Base-by-base conservation (phyloP, 2,113 vertebrate genomes). In the Osmerus eperlanus region DNA sequence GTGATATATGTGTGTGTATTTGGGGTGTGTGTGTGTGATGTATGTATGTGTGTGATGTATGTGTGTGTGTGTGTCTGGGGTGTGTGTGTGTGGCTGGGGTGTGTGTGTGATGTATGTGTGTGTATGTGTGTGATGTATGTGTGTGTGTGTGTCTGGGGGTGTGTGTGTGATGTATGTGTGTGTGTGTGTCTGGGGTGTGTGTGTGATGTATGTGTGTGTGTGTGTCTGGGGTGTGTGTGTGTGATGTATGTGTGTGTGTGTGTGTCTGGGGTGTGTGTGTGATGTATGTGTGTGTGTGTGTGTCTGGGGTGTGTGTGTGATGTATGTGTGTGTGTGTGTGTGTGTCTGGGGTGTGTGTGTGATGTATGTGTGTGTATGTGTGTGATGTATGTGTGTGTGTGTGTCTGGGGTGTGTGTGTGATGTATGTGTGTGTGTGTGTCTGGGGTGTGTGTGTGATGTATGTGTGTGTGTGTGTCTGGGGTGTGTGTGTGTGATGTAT, bases 191-290 rank as follows among this genome's bases (percentile, higher is more conserved):
- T 3, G 2, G 2, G 0, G 21, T 1, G 21, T 21, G 21, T 32
- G 29, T 32, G 29, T 32, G 29, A 3, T 32, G 29, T 32, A 21
- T 21, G 1, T 21, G 1, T 21, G 21, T 21, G 21, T 21, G 21
- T 21, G 21, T 9, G 11, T 77, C 60, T 65, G 21, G 21, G 21
- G 36, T 59, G 29, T 75, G 61, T 75, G 2, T 51, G 16, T 47
- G 23, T 54, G 4, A 8, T 41, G 4, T 41, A 5, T 41, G 36
- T 41, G 70, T 36, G 28, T 71, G 64, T 68, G 21, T 51, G 23
- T 75, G 80, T 70, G 75, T 79, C 66, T 77, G 69, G 73, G 13
- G 82, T 75, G 8, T 85, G 78, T 60, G n/a, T 78, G 75, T 90
- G 81, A 3, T 32, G 29, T 32, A 32, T 47, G 70, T 21, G 21